Evolutionary conservation across 2,888 invertebrate genomes (phyloP), one percentile per base, ranked within the genome.

Genomic region (Yponomeuta malinellus): DNA sequence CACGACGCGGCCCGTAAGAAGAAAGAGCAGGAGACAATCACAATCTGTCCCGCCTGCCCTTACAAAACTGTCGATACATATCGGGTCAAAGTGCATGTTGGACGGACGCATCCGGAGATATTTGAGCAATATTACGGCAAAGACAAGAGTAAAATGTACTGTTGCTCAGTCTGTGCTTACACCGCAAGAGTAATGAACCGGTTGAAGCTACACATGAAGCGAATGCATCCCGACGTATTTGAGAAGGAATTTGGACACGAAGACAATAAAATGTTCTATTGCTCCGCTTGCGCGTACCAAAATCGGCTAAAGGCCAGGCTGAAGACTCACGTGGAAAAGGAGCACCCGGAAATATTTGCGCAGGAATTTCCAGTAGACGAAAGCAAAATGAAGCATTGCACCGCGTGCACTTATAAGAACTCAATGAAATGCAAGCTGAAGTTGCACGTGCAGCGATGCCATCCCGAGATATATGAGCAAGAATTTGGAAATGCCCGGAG

Each of bases 81-180:
- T 59, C 52, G 52, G 15, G 3, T 59, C 5, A 59, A 59, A 15
- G 52, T 15, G 15, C 52, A 59, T 15, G 12, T 59, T 15, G 15
- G 15, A 4, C 52, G 52, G 15, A 5, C 15, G 15, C 52, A 59
- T 59, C 52, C 52, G 15, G 52, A 59, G 52, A 59, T 59, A 15
- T 59, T 15, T 59, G 52, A 59, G 52, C 15, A 59, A 15, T 59
- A 59, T 15, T 59, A 15, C 52, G 52, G 52, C 12, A 59, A 59
- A 15, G 52, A 59, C 52, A 33, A 23, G 2, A 65, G 23, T 23
- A 65, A 65, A 65, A 23, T 31, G 23, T 10, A 65, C 12, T 65
- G 23, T 33, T 65, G 65, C 33, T 33, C 65, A 31, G 65, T 65
- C 31, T 65, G 65, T 31, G 29, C 65, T 31, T 29, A 65, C 65